Evolutionary conservation across 1,140 invertebrate genomes (phyloP).

Genomic region (Drosophila equinoxialis): DNA sequence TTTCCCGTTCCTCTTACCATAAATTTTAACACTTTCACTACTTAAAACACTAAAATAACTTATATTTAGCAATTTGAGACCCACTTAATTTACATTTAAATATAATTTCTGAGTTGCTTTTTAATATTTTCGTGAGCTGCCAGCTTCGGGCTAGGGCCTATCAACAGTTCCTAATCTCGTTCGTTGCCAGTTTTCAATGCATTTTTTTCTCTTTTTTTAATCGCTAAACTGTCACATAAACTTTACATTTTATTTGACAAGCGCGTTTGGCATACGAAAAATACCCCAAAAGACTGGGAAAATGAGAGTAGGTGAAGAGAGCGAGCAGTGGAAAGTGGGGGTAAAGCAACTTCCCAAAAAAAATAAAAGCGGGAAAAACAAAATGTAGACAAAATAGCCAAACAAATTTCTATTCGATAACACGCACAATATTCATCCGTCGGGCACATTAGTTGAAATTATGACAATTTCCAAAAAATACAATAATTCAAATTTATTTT

Average conservation of each 20-base stretch:
- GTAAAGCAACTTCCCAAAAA: constrained; percentile 4
- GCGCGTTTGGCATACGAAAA: constrained; percentile 67
- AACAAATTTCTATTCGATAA: constrained; percentile 73
- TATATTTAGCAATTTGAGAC: constrained; percentile 72
- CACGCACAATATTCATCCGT: constrained; percentile 48
- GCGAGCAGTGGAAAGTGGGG: constrained; percentile 9
- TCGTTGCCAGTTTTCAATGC: constrained; percentile 69
- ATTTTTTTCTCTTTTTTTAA: constrained; percentile 52
- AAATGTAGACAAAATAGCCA: constrained; percentile 11
- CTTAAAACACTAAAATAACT: constrained; percentile 78
- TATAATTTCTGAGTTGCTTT: constrained; percentile 61
- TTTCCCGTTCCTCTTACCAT: neutral
- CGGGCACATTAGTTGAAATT: constrained; percentile 73
- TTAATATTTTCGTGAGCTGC: constrained; percentile 53
- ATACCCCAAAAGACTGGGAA: neutral
- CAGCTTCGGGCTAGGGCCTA: constrained; percentile 9
- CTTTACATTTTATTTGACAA: constrained; percentile 78
- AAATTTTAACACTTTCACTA: constrained; percentile 63
- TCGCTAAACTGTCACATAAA: constrained; percentile 81
- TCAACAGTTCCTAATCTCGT: constrained; percentile 70
- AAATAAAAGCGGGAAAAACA: constrained; percentile 11
- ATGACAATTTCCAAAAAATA: constrained; percentile 68
- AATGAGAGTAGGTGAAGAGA: neutral
- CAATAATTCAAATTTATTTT: constrained; percentile 73
- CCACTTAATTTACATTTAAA: constrained; percentile 74